A percentile compares a stretch with the other conserved stretches of the same genome.
These are phyloP conservation scores for Rynchops niger DNA, from an alignment of 2,113 vertebrate genomes.

Conservation along the genomic window DNA sequence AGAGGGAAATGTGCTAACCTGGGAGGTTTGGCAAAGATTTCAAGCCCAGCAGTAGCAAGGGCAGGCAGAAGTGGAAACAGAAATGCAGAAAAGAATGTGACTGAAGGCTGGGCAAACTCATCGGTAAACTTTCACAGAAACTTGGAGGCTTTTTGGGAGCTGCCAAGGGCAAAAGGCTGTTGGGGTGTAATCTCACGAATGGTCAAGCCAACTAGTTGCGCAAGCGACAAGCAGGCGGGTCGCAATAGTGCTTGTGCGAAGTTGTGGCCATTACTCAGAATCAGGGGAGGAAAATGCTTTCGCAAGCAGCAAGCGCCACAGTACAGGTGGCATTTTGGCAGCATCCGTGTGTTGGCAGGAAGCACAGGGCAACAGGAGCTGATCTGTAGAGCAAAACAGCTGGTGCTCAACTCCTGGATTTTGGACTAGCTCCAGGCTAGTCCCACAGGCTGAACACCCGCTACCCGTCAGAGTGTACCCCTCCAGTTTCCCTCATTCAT, in stretches of 20 bases:
- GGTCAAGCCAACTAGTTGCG: not conserved
- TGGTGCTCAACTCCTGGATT: not conserved
- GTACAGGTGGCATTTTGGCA: not conserved
- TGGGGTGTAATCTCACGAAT: not conserved
- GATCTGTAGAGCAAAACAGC: not conserved
- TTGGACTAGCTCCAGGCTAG: not conserved
- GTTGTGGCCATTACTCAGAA: not conserved
- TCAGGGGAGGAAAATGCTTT: not conserved
- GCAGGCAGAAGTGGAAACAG: not conserved
- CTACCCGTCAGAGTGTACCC: not conserved
- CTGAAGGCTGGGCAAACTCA: not conserved
- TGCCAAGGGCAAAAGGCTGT: not conserved
- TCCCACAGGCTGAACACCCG: not conserved
- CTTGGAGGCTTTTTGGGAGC: not conserved
- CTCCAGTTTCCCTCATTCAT: not conserved
- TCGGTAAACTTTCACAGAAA: not conserved
- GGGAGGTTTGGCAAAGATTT: not conserved
- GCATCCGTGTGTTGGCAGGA: not conserved
- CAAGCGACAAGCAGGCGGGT: not conserved
- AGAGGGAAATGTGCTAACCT: not conserved
- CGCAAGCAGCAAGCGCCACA: fast-evolving
- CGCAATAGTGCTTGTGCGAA: not conserved
- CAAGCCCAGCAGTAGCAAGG: not conserved
- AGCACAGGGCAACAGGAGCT: not conserved
- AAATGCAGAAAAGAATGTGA: not conserved